Evolutionary conservation across 2,113 vertebrate genomes (phyloP).

Genomic region (Nipponia nippon): DNA sequence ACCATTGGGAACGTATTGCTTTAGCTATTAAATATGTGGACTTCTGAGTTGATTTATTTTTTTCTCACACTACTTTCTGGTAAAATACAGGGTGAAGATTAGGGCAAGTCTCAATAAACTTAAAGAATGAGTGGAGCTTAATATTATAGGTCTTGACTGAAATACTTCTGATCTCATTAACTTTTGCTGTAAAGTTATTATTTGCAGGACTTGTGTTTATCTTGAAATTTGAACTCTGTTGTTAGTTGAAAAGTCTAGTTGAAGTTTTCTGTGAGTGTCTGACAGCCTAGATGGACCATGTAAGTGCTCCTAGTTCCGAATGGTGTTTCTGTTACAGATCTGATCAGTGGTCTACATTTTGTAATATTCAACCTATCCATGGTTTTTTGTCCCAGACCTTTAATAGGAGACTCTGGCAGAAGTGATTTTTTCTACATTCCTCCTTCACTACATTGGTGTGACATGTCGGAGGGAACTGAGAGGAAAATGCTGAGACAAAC

Average conservation of each 20-base stretch:
- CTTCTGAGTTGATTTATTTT: neutral
- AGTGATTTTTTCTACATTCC: neutral
- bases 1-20: neutral
- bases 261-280: neutral
- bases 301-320: neutral
- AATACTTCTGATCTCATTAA: neutral
- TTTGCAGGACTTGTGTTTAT: neutral
- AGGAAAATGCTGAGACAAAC: neutral
- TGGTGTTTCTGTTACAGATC: neutral
- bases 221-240: neutral
- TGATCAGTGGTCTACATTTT: neutral
- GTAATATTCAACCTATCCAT: neutral
- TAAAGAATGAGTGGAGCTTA: neutral
- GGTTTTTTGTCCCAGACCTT: neutral
- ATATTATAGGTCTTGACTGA: neutral
- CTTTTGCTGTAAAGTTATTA: neutral
- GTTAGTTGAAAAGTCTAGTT: neutral
- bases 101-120: neutral
- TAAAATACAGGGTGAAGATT: neutral
- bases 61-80: neutral
- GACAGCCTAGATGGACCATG: neutral
- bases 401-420: neutral
- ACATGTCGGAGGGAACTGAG: neutral
- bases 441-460: neutral
- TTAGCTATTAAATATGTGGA: neutral